Percentiles rank a stretch among this genome's conserved stretches.
Conservation (phyloP, 2,113 vertebrate genomes). For the Alectura lathami region DNA sequence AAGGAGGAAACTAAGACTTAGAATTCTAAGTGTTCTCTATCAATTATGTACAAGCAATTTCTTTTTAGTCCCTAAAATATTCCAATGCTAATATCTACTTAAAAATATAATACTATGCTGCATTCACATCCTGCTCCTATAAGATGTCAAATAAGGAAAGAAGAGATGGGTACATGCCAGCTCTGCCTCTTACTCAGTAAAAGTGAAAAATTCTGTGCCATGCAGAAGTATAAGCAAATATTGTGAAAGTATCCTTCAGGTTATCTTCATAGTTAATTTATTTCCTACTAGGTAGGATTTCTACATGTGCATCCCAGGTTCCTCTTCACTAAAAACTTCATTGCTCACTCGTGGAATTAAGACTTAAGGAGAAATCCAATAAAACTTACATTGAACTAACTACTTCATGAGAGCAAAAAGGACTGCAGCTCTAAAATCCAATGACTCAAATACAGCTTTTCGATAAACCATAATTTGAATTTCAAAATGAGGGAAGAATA, state of each 20-base stretch:
- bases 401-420: not conserved
- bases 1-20: not conserved
- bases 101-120: not conserved
- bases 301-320: not conserved
- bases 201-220: not conserved
- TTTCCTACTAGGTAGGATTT: not conserved
- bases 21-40: not conserved
- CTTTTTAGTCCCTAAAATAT: not conserved
- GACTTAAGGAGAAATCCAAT: not conserved
- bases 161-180: not conserved
- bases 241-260: not conserved
- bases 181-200: not conserved
- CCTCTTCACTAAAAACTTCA: not conserved
- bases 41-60: not conserved
- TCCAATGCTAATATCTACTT: not conserved
- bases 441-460: not conserved
- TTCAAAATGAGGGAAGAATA: not conserved
- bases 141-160: constrained; percentile 37
- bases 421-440: not conserved
- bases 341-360: not conserved
- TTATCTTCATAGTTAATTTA: not conserved
- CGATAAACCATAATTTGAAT: not conserved
- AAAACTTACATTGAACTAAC: not conserved
- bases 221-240: not conserved
- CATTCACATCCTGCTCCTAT: not conserved